phyloP scores from a whole-genome alignment of 2,797 vertebrate genomes.

The Protosalanx chinensis region DNA sequence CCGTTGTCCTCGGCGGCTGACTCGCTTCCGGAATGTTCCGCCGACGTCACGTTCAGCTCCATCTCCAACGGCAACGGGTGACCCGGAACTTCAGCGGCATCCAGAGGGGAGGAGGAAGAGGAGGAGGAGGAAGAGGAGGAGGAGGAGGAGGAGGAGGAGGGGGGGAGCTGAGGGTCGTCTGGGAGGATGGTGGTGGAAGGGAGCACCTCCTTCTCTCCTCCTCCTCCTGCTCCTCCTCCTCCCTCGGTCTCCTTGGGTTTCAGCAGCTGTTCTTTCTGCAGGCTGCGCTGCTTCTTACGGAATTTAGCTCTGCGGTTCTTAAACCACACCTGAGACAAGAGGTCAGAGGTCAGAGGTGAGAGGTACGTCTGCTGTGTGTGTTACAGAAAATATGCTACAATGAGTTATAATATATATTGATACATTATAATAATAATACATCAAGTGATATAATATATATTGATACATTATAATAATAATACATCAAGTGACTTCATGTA shows the following conservation, averaged over 20 bases:
- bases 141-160: slow-evolving; percentile 48
- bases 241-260: slow-evolving; percentile 88
- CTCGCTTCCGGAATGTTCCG: slow-evolving; percentile 91
- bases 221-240: slow-evolving; percentile 78
- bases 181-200: slow-evolving; percentile 61
- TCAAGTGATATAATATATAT: neutral
- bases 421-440: neutral
- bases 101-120: slow-evolving; percentile 73
- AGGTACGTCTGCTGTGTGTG: neutral
- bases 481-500: neutral
- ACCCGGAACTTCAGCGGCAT: slow-evolving; percentile 71
- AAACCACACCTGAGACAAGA: slow-evolving; percentile 89
- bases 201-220: slow-evolving; percentile 74
- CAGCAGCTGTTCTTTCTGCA: slow-evolving; percentile 97
- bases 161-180: slow-evolving; percentile 72
- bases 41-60: slow-evolving; percentile 89
- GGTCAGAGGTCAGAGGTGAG: neutral
- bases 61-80: slow-evolving; percentile 71
- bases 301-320: slow-evolving; percentile 98
- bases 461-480: neutral
- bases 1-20: slow-evolving; percentile 87
- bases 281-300: slow-evolving; percentile 97
- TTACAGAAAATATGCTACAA: neutral
- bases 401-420: too few relatives aligned
- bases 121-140: slow-evolving; percentile 56